These are phyloP conservation scores for Formica selysi DNA, from an alignment of 1,140 invertebrate species.

Conservation along the genomic window DNA sequence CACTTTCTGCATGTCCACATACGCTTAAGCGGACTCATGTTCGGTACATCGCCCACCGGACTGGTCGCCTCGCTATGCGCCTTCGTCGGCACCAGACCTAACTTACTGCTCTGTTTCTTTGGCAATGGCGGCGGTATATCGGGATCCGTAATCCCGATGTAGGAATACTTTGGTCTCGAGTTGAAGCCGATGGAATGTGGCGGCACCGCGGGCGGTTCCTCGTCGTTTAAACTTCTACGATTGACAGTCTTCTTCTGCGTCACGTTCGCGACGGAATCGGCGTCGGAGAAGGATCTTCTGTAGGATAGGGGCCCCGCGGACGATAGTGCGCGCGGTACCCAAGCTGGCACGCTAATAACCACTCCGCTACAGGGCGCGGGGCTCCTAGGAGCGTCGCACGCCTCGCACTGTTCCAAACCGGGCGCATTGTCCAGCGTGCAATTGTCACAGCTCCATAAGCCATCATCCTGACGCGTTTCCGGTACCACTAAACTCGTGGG, in stretches of 20 bases:
- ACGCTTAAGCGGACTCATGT: slow-evolving; percentile 86
- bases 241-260: slow-evolving; percentile 83
- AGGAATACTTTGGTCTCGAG: slow-evolving; percentile 87
- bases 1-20: slow-evolving; percentile 96
- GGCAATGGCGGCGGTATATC: slow-evolving; percentile 84
- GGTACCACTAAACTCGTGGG: slow-evolving; percentile 83
- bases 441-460: slow-evolving; percentile 88
- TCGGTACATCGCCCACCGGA: slow-evolving; percentile 77
- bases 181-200: slow-evolving; percentile 84
- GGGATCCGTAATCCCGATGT: slow-evolving; percentile 88
- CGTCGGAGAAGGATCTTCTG: slow-evolving; percentile 89
- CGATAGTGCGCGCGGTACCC: slow-evolving; percentile 85
- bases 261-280: slow-evolving; percentile 82
- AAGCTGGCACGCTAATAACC: slow-evolving; percentile 87
- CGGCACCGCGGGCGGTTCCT: slow-evolving; percentile 86
- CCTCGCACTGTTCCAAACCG: slow-evolving; percentile 87
- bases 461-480: slow-evolving; percentile 80
- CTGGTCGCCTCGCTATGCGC: slow-evolving; percentile 84
- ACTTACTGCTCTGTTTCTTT: slow-evolving; percentile 83
- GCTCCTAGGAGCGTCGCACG: slow-evolving; percentile 88
- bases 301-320: slow-evolving; percentile 87
- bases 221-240: slow-evolving; percentile 88
- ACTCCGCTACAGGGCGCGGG: slow-evolving; percentile 86
- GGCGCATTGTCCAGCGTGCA: slow-evolving; percentile 88
- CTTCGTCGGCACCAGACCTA: slow-evolving; percentile 78